Base-by-base conservation (phyloP, 2,888 invertebrate genomes). In the Stegophylla sp. region DNA sequence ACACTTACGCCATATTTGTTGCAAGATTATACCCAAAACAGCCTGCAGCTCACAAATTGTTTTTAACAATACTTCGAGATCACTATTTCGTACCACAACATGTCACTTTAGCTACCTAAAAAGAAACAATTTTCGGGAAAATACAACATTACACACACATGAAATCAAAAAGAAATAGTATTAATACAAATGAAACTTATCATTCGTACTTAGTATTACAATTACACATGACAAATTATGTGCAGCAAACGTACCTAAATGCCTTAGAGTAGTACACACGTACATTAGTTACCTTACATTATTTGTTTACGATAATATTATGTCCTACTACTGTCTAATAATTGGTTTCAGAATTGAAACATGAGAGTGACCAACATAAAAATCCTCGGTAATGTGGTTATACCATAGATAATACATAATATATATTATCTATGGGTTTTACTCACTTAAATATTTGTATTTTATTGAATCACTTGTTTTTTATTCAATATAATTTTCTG, bases 281-380 rank as follows among this genome's bases (percentile, higher is more conserved):
- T n/a, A n/a, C n/a, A n/a, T n/a, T n/a, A 41, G n/a, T 20, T 64
- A 53, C 34, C n/a, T n/a, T n/a, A 10, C 28, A 63, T 51, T 79
- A 71, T 79, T 79, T 79, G 79, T 79, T 79, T 79, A 79, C 79
- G 51, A 79, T 79, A 76, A 53, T 59, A n/a, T n/a, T n/a, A 53
- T 34, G 41, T 61, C 13, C 26, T 28, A 43, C 10, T 59, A 15
- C 63, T 17, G 45, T 61, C n/a, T n/a, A 20, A 41, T 43, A n/a
- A 56, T 45, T 9, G 23, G 73, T 45, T 63, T 20, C 1, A 28
- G 13, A 69, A 59, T 66, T 66, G 9, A 45, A 67, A 51, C 41
- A 61, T 15, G 7, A 71, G 48, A 41, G 71, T 79, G 34, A 61
- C 79, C 79, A 79, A 79, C 71, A 23, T 69, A 34, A 3, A 7